Conservation (phyloP, 2,888 invertebrate species). For the Tanypteryx hageni region DNA sequence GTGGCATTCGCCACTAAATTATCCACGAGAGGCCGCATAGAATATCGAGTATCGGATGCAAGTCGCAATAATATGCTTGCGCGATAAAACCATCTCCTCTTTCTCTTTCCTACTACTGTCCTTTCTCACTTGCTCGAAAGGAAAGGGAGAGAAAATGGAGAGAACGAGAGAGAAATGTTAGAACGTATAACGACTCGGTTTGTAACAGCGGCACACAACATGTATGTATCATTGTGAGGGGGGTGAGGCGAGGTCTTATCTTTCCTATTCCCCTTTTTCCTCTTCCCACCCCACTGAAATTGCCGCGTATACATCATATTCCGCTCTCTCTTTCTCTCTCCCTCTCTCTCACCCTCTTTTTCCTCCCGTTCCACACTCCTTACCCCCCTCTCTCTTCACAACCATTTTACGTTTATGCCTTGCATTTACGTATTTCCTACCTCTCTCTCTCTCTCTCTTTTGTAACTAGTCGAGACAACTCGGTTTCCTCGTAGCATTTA, state of each 20-base stretch:
- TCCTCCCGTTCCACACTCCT: background rate
- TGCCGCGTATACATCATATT: conserved; percentile 8
- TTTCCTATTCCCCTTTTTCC: background rate
- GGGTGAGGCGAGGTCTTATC: background rate
- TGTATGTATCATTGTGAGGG: conserved; percentile 6
- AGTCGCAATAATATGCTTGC: background rate
- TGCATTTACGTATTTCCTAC: conserved; percentile 10
- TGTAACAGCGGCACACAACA: background rate
- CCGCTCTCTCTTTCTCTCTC: background rate
- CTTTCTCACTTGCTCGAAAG: too few relatives aligned
- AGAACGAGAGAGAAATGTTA: background rate
- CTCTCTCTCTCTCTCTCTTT: conserved; percentile 17
- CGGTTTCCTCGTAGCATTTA: background rate
- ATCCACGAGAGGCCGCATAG: background rate
- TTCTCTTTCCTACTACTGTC: background rate
- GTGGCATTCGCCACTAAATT: background rate
- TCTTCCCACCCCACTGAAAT: background rate
- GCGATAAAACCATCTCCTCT: background rate
- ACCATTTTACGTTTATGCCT: conserved; percentile 8
- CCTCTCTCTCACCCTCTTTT: background rate
- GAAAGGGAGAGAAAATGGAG: background rate
- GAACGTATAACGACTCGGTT: background rate
- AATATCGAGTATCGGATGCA: background rate
- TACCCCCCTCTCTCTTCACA: background rate
- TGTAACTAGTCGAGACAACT: conserved; percentile 6